Conservation (phyloP, 53 echinoderm and acorn worm genomes). For the Patiria pectinifera region DNA sequence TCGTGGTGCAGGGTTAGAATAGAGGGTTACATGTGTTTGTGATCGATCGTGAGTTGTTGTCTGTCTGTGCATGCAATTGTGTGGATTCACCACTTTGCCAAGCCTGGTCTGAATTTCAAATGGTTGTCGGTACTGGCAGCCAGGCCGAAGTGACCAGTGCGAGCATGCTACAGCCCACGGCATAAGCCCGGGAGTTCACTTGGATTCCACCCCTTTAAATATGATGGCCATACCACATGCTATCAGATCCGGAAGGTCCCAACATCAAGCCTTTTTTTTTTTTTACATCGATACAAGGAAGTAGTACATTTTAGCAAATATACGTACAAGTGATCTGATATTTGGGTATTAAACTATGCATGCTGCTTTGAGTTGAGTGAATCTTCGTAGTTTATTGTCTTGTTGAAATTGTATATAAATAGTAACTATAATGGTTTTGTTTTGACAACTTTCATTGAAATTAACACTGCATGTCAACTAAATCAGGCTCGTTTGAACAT, state of each 20-base stretch:
- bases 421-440: no score
- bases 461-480: not conserved
- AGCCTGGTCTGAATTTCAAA: not conserved
- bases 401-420: no score
- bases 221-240: conserved; percentile 38
- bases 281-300: conserved; percentile 15
- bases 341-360: not conserved
- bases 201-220: not conserved
- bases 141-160: not conserved
- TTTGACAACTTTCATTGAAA: not conserved
- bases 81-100: no score
- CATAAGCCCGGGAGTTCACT: not conserved
- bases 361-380: not conserved
- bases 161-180: not conserved
- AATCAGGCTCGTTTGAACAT: no score
- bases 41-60: no score
- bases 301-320: conserved; percentile 24
- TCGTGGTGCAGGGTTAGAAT: no score
- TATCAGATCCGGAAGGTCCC: conserved; percentile 24
- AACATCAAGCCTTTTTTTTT: conserved; percentile 7
- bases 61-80: no score
- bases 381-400: not conserved
- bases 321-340: not conserved
- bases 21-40: no score
- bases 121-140: no score